Conservation (phyloP, 2,797 vertebrate genomes). For the Ambastaia sidthimunki region DNA sequence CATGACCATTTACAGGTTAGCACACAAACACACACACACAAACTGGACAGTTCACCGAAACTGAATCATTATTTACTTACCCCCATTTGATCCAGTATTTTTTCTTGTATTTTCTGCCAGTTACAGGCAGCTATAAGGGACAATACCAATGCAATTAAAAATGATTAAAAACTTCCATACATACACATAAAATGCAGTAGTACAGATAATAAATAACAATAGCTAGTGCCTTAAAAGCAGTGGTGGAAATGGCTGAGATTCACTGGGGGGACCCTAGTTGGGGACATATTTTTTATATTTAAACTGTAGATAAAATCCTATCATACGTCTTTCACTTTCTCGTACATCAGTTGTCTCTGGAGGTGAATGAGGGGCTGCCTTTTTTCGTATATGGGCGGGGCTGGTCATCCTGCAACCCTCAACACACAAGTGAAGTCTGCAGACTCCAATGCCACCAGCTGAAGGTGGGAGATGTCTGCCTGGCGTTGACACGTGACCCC, state of each 20-base stretch:
- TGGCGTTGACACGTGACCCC: slow-evolving; percentile 75
- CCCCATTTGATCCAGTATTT: neutral
- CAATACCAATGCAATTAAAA: too few relatives aligned
- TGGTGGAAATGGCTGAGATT: too few relatives aligned
- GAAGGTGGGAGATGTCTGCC: slow-evolving; percentile 76
- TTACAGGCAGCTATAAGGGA: too few relatives aligned
- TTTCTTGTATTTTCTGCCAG: too few relatives aligned
- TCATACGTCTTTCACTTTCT: neutral
- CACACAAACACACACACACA: neutral
- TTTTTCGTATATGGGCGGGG: slow-evolving; percentile 77
- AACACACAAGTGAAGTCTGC: slow-evolving; percentile 73
- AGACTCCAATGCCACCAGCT: slow-evolving; percentile 78
- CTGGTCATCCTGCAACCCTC: slow-evolving; percentile 80
- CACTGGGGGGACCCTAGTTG: too few relatives aligned
- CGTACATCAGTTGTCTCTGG: slow-evolving; percentile 72
- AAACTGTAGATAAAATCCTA: too few relatives aligned
- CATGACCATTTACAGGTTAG: slow-evolving; percentile 75
- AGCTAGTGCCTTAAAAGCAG: too few relatives aligned
- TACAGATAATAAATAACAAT: too few relatives aligned
- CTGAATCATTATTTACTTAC: neutral
- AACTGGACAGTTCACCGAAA: too few relatives aligned
- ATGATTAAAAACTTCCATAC: too few relatives aligned
- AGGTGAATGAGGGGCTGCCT: slow-evolving; percentile 78
- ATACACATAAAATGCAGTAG: too few relatives aligned
- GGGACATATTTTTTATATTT: too few relatives aligned